These are phyloP conservation scores for Podabrus alpinus DNA, from an alignment of 2,888 invertebrate species.

Conservation along the genomic window DNA sequence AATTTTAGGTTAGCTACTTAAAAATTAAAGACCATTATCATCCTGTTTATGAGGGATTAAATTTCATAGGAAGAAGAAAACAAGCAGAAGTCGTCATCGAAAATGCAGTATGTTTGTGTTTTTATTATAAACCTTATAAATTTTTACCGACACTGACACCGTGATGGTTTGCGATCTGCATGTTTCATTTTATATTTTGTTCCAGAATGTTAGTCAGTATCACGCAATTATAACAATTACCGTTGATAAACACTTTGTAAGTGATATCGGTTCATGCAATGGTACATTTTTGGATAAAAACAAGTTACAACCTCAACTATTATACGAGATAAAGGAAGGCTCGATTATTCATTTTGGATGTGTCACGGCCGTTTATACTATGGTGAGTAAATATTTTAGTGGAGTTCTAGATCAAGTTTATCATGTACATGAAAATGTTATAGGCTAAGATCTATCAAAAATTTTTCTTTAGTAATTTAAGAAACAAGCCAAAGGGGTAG, in stretches of 20 bases:
- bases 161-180: background rate
- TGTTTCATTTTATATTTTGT: conserved; percentile 8
- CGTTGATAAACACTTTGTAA: conserved; percentile 46
- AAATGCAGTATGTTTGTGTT: conserved; percentile 41
- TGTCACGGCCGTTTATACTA: conserved; percentile 34
- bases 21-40: conserved; percentile 33
- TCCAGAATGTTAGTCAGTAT: conserved; percentile 50
- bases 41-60: conserved; percentile 45
- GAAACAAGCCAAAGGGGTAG: too few species aligned
- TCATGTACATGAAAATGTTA: too few species aligned
- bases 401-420: too few species aligned
- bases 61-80: conserved; percentile 49
- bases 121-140: background rate
- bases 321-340: conserved; percentile 43
- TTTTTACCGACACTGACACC: background rate
- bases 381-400: conserved; percentile 20
- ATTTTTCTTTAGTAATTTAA: too few species aligned
- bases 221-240: conserved; percentile 50
- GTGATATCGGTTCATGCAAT: conserved; percentile 51
- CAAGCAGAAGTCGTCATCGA: conserved; percentile 47
- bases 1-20: conserved; percentile 40
- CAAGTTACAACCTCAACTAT: conserved; percentile 42
- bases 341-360: conserved; percentile 43
- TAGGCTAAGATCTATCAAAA: too few species aligned
- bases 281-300: conserved; percentile 43